phyloP scores from a whole-genome alignment of 2,797 vertebrate genomes.

The Microctenopoma steveboyesi region DNA sequence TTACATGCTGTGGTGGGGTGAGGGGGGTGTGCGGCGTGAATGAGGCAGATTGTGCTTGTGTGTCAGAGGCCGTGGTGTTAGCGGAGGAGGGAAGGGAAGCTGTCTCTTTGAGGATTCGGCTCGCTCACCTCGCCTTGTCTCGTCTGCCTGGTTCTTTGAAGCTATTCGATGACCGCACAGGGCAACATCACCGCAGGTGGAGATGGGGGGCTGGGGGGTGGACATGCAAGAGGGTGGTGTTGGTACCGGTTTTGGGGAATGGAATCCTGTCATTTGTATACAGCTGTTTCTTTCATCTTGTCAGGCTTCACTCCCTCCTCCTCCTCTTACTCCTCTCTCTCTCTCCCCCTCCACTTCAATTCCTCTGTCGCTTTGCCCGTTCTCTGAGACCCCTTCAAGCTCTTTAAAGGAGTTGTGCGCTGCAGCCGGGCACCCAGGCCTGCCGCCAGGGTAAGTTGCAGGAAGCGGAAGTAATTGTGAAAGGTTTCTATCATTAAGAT shows the following conservation, averaged over 20 bases:
- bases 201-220: slow-evolving; percentile 18
- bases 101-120: slow-evolving; percentile 78
- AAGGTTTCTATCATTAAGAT: slow-evolving; percentile 54
- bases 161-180: slow-evolving; percentile 84
- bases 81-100: slow-evolving; percentile 62
- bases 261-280: slow-evolving; percentile 84
- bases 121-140: slow-evolving; percentile 65
- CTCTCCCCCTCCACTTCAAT: slow-evolving; percentile 52
- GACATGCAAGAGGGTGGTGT: not conserved
- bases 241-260: slow-evolving; percentile 52
- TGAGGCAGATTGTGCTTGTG: slow-evolving; percentile 65
- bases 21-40: slow-evolving; percentile 49
- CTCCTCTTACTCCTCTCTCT: slow-evolving; percentile 52
- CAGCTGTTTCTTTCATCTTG: slow-evolving; percentile 87
- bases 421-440: slow-evolving; percentile 36
- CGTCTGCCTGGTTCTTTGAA: slow-evolving; percentile 81
- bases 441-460: slow-evolving; percentile 38
- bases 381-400: slow-evolving; percentile 56
- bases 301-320: slow-evolving; percentile 53
- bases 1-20: slow-evolving; percentile 35
- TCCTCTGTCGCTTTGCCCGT: slow-evolving; percentile 42
- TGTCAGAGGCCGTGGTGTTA: slow-evolving; percentile 64
- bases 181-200: slow-evolving; percentile 74
- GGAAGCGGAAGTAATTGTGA: slow-evolving; percentile 56
- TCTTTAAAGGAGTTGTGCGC: slow-evolving; percentile 56